phyloP scores from a whole-genome alignment of 2,797 vertebrate species.

The Diplodus puntazzo region DNA sequence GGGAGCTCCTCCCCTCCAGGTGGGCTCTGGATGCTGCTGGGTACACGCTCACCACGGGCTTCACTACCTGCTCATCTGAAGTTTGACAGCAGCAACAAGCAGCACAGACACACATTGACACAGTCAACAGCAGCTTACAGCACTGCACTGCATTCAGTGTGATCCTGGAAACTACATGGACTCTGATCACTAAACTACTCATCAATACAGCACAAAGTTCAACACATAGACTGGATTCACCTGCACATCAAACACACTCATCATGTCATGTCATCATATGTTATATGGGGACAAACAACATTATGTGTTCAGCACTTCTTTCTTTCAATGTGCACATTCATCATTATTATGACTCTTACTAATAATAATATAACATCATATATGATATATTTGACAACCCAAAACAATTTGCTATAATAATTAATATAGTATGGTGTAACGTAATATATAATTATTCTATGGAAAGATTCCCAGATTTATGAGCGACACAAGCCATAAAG shows the following conservation, averaged over 20 bases:
- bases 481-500: too few relatives aligned
- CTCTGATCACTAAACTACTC: constrained; percentile 6
- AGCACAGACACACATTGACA: constrained; percentile 32
- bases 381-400: too few relatives aligned
- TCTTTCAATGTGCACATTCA: too few relatives aligned
- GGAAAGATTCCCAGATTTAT: too few relatives aligned
- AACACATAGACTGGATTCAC: background rate
- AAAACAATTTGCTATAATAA: too few relatives aligned
- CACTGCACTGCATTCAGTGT: constrained; percentile 20
- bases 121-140: constrained; percentile 33
- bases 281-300: too few relatives aligned
- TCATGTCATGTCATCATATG: too few relatives aligned
- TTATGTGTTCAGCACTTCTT: too few relatives aligned
- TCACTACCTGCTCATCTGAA: background rate
- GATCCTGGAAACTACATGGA: constrained; percentile 16
- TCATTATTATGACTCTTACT: too few relatives aligned
- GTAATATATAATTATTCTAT: background rate
- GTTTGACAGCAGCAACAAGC: constrained; percentile 32
- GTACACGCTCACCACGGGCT: constrained; percentile 43
- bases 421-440: too few relatives aligned
- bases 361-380: too few relatives aligned
- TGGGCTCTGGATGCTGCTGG: constrained; percentile 13
- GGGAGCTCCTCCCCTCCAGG: constrained; percentile 11
- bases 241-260: too few relatives aligned
- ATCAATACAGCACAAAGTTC: constrained; percentile 4